Evolutionary conservation across 2,888 invertebrate species (phyloP).

Genomic region (Lepidocyrtoides sp.): DNA sequence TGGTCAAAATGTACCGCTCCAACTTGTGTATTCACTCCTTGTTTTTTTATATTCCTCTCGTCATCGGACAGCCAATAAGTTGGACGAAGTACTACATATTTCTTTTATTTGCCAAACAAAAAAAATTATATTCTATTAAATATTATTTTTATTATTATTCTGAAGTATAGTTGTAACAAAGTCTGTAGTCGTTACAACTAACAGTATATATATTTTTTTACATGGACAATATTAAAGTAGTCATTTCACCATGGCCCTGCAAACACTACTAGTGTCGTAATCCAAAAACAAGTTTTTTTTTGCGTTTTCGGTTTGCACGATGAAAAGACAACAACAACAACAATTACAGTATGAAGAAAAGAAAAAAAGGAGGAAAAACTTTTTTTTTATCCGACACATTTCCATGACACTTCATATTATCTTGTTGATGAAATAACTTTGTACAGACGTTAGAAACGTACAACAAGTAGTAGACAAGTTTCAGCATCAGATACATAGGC

Average conservation of each 20-base stretch:
- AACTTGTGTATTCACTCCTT: constrained; percentile 45
- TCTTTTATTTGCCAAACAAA: constrained; percentile 26
- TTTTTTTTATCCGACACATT: constrained; percentile 60
- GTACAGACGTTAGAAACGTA: neutral
- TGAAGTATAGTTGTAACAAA: no score
- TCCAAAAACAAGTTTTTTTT: constrained; percentile 27
- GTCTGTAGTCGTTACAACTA: no score
- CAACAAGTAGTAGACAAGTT: constrained; percentile 25
- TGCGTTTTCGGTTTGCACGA: neutral
- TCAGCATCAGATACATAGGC: constrained; percentile 25
- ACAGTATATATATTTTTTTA: no score
- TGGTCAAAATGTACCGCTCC: neutral
- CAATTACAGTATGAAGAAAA: neutral
- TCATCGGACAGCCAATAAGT: constrained; percentile 11
- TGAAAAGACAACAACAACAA: constrained; percentile 2
- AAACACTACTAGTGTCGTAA: constrained; percentile 11
- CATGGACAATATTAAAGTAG: no score
- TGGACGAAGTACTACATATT: neutral
- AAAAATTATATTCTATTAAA: neutral
- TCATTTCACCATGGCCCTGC: no score
- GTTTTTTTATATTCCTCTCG: neutral
- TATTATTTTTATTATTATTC: constrained; percentile 9
- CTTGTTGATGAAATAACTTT: constrained; percentile 56
- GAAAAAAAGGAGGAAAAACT: constrained; percentile 23
- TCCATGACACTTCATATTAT: constrained; percentile 71